Conservation (phyloP, 2,113 vertebrate genomes). For the Grammatotria lemairii region DNA sequence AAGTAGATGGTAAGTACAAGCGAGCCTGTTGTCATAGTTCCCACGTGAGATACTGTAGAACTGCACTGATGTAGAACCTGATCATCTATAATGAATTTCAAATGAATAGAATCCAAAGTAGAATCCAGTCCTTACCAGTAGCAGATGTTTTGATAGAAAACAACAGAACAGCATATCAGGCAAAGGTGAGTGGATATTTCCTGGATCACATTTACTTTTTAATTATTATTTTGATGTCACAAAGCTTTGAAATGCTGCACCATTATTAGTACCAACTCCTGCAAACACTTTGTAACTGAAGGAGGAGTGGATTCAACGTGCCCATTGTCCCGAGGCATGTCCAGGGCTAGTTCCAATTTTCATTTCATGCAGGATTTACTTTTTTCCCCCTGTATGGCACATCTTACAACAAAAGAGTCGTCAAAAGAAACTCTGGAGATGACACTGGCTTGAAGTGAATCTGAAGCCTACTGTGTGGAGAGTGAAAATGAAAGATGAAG, state of each 20-base stretch:
- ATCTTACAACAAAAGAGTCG: background rate
- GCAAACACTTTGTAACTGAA: background rate
- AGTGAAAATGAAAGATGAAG: background rate
- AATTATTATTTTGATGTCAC: background rate
- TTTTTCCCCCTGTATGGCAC: accelerated
- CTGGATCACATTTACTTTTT: background rate
- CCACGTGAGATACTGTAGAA: background rate
- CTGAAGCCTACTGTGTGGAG: background rate
- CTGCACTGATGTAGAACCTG: background rate
- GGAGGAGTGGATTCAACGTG: background rate
- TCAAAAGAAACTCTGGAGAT: background rate
- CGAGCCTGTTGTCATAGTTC: background rate
- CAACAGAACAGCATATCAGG: background rate
- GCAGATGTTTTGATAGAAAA: background rate
- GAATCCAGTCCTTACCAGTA: background rate
- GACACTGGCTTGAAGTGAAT: background rate
- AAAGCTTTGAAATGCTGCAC: background rate
- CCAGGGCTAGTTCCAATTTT: background rate
- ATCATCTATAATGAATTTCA: background rate
- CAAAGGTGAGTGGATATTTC: background rate
- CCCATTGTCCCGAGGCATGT: background rate
- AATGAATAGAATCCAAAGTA: background rate
- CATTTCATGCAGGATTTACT: background rate
- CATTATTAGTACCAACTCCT: background rate
- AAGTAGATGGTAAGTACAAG: background rate